These are phyloP conservation scores for Betta splendens DNA, from an alignment of 2,797 vertebrate genomes.

Conservation along the genomic window DNA sequence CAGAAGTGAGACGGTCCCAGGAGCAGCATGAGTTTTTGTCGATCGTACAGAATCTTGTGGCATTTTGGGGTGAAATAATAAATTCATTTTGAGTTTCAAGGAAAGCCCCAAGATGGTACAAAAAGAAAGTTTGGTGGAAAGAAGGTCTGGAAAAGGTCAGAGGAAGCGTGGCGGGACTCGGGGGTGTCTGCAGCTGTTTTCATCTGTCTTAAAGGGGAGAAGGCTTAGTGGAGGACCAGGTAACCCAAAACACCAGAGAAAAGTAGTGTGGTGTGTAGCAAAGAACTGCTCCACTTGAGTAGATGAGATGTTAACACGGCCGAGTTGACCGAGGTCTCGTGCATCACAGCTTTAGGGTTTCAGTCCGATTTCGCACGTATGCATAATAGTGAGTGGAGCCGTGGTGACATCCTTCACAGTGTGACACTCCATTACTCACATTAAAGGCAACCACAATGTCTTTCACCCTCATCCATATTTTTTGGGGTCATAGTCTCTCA, in stretches of 20 bases:
- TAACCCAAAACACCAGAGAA: slow-evolving; percentile 15
- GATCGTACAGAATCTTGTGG: slow-evolving; percentile 55
- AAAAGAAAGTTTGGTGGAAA: slow-evolving; percentile 37
- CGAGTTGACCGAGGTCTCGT: slow-evolving; percentile 42
- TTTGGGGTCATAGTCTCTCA: neutral
- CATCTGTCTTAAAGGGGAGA: slow-evolving; percentile 20
- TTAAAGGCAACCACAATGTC: slow-evolving; percentile 25
- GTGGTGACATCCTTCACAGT: slow-evolving; percentile 53
- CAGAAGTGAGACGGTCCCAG: slow-evolving; percentile 19
- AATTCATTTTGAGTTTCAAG: slow-evolving; percentile 64
- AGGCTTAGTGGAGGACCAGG: neutral
- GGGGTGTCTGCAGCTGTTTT: slow-evolving; percentile 24
- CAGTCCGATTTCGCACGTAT: slow-evolving; percentile 20
- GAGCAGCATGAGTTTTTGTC: slow-evolving; percentile 29
- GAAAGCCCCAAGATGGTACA: slow-evolving; percentile 32
- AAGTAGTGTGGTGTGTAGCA: neutral
- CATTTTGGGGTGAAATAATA: slow-evolving; percentile 68
- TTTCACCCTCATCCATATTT: slow-evolving; percentile 17
- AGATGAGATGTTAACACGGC: too few species aligned
- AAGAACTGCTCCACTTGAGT: too few species aligned
- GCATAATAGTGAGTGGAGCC: slow-evolving; percentile 26
- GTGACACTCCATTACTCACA: slow-evolving; percentile 50
- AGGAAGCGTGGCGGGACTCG: slow-evolving; percentile 3
- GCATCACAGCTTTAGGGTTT: slow-evolving; percentile 41
- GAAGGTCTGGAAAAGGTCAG: slow-evolving; percentile 45